These are phyloP conservation scores for Syngnathus acus DNA, from an alignment of 2,797 vertebrate genomes.

Conservation along the genomic window DNA sequence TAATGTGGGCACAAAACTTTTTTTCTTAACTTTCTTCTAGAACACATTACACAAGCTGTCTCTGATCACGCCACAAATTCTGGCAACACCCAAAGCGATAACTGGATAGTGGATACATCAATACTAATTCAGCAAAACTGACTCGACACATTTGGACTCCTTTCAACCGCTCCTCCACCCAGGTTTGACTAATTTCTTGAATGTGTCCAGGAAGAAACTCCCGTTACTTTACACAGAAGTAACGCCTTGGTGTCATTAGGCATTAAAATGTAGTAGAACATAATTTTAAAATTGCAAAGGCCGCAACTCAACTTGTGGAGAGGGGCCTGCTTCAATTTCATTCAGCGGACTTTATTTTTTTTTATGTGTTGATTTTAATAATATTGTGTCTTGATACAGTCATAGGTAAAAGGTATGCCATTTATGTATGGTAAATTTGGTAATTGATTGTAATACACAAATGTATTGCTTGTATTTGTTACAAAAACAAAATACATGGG, in stretches of 20 bases:
- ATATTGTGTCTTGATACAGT: too few relatives aligned
- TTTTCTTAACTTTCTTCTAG: slow-evolving; percentile 35
- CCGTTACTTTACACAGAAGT: not conserved
- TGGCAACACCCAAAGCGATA: slow-evolving; percentile 26
- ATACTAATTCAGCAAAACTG: slow-evolving; percentile 15
- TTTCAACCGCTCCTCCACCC: not conserved
- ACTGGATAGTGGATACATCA: slow-evolving; percentile 10
- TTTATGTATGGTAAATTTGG: too few relatives aligned
- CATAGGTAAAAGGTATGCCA: too few relatives aligned
- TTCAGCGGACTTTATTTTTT: too few relatives aligned
- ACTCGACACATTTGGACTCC: not conserved
- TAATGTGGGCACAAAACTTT: slow-evolving; percentile 41
- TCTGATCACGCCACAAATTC: slow-evolving; percentile 19
- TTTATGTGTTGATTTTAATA: too few relatives aligned
- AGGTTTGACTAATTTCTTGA: not conserved
- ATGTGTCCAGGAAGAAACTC: not conserved
- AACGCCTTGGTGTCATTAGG: not conserved
- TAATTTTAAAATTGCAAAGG: too few relatives aligned
- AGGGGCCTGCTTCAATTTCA: too few relatives aligned
- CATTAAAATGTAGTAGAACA: too few relatives aligned
- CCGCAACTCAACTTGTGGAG: too few relatives aligned
- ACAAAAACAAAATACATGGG: too few relatives aligned
- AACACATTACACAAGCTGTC: slow-evolving; percentile 30
- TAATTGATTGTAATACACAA: too few relatives aligned
- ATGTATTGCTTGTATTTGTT: too few relatives aligned